Percentiles rank a stretch among this genome's conserved stretches.
phyloP scores from a whole-genome alignment of 2,797 vertebrate genomes.

The Squalus acanthias region DNA sequence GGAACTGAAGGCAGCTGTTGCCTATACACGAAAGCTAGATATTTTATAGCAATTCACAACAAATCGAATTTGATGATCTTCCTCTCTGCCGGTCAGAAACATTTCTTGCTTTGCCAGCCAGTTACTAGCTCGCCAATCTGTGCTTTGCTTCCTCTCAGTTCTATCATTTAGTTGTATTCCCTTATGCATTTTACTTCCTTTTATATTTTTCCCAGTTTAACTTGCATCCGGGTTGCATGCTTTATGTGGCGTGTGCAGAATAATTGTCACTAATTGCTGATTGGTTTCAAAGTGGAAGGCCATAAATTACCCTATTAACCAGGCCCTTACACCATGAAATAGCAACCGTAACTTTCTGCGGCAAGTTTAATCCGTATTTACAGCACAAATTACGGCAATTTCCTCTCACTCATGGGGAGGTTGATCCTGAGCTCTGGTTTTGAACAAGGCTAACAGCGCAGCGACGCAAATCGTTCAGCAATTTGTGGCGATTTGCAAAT shows the following conservation, averaged over 20 bases:
- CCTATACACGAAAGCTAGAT: not conserved
- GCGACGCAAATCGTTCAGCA: not conserved
- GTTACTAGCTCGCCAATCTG: not conserved
- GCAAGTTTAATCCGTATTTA: not conserved
- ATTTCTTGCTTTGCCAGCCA: not conserved
- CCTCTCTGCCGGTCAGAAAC: not conserved
- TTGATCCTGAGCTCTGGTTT: not conserved
- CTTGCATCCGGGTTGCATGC: not conserved
- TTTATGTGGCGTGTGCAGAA: not conserved
- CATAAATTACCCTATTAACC: not conserved
- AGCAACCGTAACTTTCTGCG: not conserved
- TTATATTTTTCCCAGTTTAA: not conserved
- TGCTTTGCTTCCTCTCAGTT: not conserved
- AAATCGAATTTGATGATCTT: not conserved
- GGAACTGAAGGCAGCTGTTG: not conserved
- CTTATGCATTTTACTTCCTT: not conserved
- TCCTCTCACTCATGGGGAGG: not conserved
- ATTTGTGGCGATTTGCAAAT: not conserved
- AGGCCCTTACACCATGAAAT: not conserved
- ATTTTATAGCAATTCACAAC: not conserved
- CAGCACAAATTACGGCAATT: not conserved
- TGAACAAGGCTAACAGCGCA: not conserved
- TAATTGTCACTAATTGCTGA: not conserved
- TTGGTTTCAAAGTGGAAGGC: not conserved
- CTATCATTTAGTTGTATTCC: not conserved